Evolutionary conservation across 2,113 vertebrate genomes (phyloP).

Genomic region (Bos javanicus): DNA sequence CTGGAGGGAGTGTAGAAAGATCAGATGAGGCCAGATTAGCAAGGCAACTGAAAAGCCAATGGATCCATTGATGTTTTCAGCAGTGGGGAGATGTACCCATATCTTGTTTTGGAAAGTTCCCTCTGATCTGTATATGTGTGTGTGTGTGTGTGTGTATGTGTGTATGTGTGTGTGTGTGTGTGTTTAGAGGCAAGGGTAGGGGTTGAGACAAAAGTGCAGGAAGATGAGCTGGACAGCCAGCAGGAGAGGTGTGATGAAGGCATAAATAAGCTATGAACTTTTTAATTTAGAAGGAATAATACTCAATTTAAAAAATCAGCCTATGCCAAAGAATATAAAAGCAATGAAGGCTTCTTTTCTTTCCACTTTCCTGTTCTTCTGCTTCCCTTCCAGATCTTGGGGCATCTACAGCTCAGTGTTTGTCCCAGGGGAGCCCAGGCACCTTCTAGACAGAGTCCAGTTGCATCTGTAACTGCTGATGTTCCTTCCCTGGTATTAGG

Average conservation of each 20-base stretch:
- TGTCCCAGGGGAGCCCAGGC: background rate
- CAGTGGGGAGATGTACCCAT: background rate
- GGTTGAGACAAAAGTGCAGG: background rate
- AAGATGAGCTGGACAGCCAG: background rate
- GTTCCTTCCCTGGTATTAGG: fast-evolving
- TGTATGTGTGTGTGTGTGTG: background rate
- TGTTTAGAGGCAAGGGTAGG: background rate
- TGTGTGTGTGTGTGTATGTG: background rate
- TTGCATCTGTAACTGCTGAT: background rate
- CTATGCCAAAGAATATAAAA: background rate
- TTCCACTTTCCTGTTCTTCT: background rate
- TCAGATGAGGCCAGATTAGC: background rate
- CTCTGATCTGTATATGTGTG: background rate
- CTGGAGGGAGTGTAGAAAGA: background rate
- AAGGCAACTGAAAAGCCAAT: background rate
- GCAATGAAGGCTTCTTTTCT: background rate
- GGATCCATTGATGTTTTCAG: background rate
- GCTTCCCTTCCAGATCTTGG: background rate
- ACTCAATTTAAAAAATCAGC: background rate
- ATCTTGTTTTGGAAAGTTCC: background rate
- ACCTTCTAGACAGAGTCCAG: background rate
- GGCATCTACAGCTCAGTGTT: no score
- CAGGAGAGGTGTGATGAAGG: background rate
- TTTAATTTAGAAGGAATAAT: background rate
- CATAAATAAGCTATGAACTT: background rate